Evolutionary conservation across 2,113 vertebrate genomes (phyloP).

Genomic region (Saguinus midas): DNA sequence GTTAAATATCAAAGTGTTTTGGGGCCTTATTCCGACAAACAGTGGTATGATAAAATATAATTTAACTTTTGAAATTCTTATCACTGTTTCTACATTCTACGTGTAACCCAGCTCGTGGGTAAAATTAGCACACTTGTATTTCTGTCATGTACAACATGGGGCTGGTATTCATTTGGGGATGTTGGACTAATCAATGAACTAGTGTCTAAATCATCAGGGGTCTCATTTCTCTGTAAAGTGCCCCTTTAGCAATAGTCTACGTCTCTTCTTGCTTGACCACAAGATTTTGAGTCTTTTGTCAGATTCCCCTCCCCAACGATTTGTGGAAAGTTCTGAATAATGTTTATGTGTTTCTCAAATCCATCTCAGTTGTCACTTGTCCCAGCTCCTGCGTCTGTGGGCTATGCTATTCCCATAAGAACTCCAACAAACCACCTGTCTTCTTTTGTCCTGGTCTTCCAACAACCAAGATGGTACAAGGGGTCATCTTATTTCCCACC

Average conservation of each 20-base stretch:
- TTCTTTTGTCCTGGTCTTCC: background rate
- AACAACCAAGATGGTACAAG: background rate
- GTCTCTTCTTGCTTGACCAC: background rate
- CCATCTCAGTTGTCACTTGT: background rate
- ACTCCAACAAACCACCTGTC: background rate
- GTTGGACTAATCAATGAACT: background rate
- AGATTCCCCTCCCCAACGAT: background rate
- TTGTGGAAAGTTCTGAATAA: background rate
- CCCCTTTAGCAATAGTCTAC: background rate
- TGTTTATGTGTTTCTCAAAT: background rate
- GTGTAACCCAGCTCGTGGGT: rapidly evolving
- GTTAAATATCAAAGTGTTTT: background rate
- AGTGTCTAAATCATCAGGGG: background rate
- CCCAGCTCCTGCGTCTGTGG: background rate
- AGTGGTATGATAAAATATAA: background rate
- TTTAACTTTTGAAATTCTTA: background rate
- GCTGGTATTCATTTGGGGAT: background rate
- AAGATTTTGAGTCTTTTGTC: background rate
- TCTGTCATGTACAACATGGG: background rate
- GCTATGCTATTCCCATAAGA: background rate
- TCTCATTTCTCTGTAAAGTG: background rate
- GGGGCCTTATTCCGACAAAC: background rate
- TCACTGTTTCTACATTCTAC: background rate
- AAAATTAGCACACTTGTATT: background rate
- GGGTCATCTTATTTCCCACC: background rate